phyloP scores from a whole-genome alignment of 2,113 vertebrate species.

The Pao palembangensis region DNA sequence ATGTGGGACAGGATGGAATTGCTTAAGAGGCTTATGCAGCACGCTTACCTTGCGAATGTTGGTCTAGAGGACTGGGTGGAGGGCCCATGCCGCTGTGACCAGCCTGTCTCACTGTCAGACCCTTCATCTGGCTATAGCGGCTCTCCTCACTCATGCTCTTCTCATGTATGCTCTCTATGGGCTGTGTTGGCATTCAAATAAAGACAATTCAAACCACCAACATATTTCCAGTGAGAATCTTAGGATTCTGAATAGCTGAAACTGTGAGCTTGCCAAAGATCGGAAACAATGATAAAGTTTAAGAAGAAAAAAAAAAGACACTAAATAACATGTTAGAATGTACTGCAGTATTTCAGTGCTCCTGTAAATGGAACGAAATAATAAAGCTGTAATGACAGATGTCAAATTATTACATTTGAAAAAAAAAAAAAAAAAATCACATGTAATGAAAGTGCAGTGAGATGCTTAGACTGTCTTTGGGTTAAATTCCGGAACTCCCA shows the following conservation, averaged over 20 bases:
- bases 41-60: slow-evolving; percentile 90
- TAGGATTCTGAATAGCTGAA: neutral
- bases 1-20: neutral
- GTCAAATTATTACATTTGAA: too few relatives aligned
- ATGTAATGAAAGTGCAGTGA: too few relatives aligned
- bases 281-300: neutral
- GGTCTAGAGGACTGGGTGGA: slow-evolving; percentile 93
- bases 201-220: neutral
- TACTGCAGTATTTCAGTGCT: too few relatives aligned
- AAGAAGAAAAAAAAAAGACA: neutral
- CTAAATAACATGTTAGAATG: neutral
- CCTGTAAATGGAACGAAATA: too few relatives aligned
- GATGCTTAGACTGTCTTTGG: too few relatives aligned
- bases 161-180: slow-evolving; percentile 87
- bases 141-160: slow-evolving; percentile 86
- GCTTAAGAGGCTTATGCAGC: neutral
- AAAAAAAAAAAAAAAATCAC: too few relatives aligned
- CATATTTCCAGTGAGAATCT: neutral
- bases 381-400: too few relatives aligned
- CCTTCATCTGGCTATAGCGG: slow-evolving; percentile 90
- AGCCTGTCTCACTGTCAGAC: slow-evolving; percentile 82
- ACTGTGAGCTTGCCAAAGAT: neutral
- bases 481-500: too few relatives aligned
- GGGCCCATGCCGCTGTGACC: slow-evolving; percentile 88
- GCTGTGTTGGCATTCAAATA: slow-evolving; percentile 34